phyloP scores from a whole-genome alignment of 2,888 invertebrate genomes.

The Cephus spinipes region DNA sequence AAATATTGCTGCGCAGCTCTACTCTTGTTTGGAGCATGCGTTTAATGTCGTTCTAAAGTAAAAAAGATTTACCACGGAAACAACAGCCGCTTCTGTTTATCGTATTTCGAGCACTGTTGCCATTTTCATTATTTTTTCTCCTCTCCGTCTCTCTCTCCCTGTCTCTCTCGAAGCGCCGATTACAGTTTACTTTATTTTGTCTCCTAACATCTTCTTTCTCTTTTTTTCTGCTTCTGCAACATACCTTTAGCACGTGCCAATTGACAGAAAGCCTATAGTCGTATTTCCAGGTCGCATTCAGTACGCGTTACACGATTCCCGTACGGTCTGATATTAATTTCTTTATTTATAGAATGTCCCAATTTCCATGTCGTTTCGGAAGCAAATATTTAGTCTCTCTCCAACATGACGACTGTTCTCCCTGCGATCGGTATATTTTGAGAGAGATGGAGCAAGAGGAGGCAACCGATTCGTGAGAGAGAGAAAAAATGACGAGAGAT shows the following conservation, averaged over 20 bases:
- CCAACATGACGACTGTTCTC: conserved; percentile 35
- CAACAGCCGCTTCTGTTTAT: background rate
- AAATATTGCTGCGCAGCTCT: background rate
- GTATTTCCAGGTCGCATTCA: background rate
- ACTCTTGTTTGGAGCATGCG: background rate
- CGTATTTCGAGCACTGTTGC: background rate
- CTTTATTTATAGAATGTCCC: conserved; percentile 49
- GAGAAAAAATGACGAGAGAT: background rate
- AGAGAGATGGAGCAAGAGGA: background rate
- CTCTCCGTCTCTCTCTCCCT: background rate
- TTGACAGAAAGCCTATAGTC: background rate
- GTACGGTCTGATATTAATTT: conserved; percentile 28
- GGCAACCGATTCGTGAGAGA: conserved; percentile 1
- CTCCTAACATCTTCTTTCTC: background rate
- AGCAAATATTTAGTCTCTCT: conserved; percentile 30
- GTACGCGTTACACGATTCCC: background rate
- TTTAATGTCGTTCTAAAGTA: background rate
- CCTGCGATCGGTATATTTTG: conserved; percentile 31
- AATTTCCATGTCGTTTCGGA: conserved; percentile 39
- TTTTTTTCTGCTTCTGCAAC: background rate
- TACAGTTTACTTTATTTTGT: background rate
- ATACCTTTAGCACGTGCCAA: background rate
- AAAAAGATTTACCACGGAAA: background rate
- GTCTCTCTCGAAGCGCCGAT: background rate
- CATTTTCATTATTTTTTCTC: background rate